phyloP scores from a whole-genome alignment of 1,140 invertebrate species.

The Thaumetopoea pityocampa region DNA sequence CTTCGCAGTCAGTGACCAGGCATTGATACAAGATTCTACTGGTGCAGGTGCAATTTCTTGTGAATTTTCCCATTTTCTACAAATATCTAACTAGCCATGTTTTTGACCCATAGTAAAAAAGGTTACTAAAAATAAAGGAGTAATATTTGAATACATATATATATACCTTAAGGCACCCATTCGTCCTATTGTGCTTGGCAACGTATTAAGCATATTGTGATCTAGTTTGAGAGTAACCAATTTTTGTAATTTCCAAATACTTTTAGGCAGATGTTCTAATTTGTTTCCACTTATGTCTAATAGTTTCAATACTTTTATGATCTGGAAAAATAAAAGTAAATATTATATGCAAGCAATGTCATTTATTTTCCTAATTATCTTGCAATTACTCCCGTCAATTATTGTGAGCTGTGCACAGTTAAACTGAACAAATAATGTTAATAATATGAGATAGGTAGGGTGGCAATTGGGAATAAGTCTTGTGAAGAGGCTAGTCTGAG shows the following conservation, averaged over 20 bases:
- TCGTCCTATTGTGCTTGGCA: constrained; percentile 71
- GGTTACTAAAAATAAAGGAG: constrained; percentile 1
- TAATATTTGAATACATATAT: constrained; percentile 8
- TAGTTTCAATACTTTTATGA: constrained; percentile 72
- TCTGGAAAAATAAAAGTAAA: constrained; percentile 43
- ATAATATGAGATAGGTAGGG: too few species aligned
- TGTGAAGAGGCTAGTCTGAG: too few species aligned
- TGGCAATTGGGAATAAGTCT: too few species aligned
- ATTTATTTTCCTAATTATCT: too few species aligned
- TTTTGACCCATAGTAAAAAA: too few species aligned
- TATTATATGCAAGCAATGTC: too few species aligned
- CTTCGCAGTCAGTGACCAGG: too few species aligned
- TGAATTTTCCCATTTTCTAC: too few species aligned
- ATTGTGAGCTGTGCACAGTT: background rate
- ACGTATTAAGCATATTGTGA: constrained; percentile 61
- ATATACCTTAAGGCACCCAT: constrained; percentile 50
- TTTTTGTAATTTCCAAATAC: constrained; percentile 77
- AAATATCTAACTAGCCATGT: too few species aligned
- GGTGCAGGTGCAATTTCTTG: too few species aligned
- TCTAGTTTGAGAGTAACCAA: constrained; percentile 77
- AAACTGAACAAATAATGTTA: background rate
- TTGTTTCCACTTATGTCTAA: constrained; percentile 81
- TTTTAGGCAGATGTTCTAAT: constrained; percentile 77
- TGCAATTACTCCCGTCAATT: too few species aligned
- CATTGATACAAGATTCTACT: too few species aligned